Conservation (phyloP, 2,888 invertebrate genomes). For the Spilosoma lubricipeda region DNA sequence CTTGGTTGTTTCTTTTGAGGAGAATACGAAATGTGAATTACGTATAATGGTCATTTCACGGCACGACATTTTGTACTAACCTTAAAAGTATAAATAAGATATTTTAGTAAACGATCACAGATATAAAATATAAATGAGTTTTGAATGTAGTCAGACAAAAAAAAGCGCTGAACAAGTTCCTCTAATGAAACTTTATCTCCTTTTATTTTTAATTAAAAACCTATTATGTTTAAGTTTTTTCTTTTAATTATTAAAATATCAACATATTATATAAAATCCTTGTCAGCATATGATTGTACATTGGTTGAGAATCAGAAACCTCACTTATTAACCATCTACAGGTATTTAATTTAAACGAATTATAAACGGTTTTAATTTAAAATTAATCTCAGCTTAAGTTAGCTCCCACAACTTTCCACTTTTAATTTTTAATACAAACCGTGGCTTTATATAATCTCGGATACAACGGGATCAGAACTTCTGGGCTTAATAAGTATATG, state of each 20-base stretch:
- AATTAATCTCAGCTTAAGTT: conserved; percentile 42
- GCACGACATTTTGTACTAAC: not conserved
- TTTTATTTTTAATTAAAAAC: not conserved
- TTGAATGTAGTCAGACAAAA: not conserved
- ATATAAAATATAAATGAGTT: not conserved
- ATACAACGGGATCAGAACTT: conserved; percentile 49
- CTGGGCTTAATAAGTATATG: conserved; percentile 41
- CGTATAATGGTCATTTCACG: not conserved
- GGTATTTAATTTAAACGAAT: conserved; percentile 6
- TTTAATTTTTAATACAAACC: conserved; percentile 30
- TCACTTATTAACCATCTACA: not conserved
- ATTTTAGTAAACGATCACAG: no score
- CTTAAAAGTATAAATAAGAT: no score
- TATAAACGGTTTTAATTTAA: conserved; percentile 22
- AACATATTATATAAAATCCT: not conserved
- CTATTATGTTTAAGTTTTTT: not conserved
- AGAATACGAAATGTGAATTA: not conserved
- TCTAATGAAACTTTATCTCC: no score
- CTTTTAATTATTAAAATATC: not conserved
- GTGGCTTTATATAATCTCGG: conserved; percentile 35
- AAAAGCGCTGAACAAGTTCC: not conserved
- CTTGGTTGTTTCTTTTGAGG: not conserved
- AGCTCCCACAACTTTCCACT: conserved; percentile 8
- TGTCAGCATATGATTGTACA: not conserved
- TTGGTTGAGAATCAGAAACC: not conserved